Percentiles rank a stretch among this genome's conserved stretches.
phyloP scores from a whole-genome alignment of 2,113 vertebrate species.

The Hyperoodon ampullatus region DNA sequence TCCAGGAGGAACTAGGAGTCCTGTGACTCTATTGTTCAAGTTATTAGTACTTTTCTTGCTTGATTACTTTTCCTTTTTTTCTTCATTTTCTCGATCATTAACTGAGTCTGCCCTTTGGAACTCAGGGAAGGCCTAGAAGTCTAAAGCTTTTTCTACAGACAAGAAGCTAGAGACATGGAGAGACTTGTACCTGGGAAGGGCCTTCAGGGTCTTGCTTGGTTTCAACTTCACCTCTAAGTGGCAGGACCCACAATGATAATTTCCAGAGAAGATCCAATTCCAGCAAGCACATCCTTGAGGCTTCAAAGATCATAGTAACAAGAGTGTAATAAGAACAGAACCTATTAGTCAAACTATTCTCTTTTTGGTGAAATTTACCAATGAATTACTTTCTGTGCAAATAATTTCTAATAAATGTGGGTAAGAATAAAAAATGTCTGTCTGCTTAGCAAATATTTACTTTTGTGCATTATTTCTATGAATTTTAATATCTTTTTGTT shows the following conservation, averaged over 20 bases:
- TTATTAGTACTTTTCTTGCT: background rate
- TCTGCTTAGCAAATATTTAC: background rate
- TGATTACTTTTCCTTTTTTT: background rate
- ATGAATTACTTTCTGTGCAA: background rate
- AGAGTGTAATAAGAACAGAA: background rate
- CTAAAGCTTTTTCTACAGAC: background rate
- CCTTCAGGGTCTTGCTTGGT: background rate
- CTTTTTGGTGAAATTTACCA: background rate
- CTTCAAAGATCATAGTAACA: background rate
- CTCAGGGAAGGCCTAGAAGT: background rate
- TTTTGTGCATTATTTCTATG: background rate
- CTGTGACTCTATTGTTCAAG: too few relatives aligned
- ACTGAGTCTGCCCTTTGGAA: background rate
- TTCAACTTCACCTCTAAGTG: conserved; percentile 30
- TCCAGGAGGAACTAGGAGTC: background rate
- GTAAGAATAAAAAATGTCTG: background rate
- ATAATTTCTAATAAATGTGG: background rate
- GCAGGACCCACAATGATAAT: background rate
- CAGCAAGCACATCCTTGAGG: background rate
- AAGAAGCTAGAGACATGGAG: background rate
- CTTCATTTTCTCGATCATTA: background rate
- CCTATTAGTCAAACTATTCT: background rate
- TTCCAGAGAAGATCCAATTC: background rate
- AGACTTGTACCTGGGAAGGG: background rate
- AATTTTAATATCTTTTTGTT: conserved; percentile 29